Conservation (phyloP, 2,113 vertebrate species). For the Oceanites oceanicus region DNA sequence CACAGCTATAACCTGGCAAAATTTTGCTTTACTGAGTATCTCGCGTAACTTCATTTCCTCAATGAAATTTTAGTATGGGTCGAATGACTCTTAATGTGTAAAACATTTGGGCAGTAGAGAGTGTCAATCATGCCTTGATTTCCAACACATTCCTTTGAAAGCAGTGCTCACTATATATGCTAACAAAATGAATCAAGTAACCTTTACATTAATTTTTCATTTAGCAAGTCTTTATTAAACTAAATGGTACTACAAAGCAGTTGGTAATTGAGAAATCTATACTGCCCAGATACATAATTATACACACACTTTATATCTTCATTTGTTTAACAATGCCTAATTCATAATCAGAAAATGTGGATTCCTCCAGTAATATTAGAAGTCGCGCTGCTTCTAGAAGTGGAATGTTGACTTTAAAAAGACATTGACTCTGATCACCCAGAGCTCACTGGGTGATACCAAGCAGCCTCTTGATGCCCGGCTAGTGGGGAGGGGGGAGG, state of each 20-base stretch:
- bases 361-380: background rate
- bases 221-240: slow-evolving; percentile 46
- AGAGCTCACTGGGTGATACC: background rate
- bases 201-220: slow-evolving; percentile 37
- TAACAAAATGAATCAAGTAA: slow-evolving; percentile 13
- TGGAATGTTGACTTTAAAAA: background rate
- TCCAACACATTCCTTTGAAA: background rate
- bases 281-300: background rate
- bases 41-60: background rate
- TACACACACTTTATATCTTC: background rate
- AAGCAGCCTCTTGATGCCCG: background rate
- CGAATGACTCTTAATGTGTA: background rate
- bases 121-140: background rate
- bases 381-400: background rate
- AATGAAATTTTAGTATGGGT: slow-evolving; percentile 5
- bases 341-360: background rate
- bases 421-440: background rate
- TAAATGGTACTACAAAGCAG: background rate
- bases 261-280: slow-evolving; percentile 51
- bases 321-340: background rate
- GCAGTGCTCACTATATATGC: background rate
- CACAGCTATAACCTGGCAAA: background rate
- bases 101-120: background rate
- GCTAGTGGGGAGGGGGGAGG: background rate
- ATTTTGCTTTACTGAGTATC: background rate